Evolutionary conservation across 2,888 invertebrate genomes (phyloP).

Genomic region (Aphidoletes aphidimyza): DNA sequence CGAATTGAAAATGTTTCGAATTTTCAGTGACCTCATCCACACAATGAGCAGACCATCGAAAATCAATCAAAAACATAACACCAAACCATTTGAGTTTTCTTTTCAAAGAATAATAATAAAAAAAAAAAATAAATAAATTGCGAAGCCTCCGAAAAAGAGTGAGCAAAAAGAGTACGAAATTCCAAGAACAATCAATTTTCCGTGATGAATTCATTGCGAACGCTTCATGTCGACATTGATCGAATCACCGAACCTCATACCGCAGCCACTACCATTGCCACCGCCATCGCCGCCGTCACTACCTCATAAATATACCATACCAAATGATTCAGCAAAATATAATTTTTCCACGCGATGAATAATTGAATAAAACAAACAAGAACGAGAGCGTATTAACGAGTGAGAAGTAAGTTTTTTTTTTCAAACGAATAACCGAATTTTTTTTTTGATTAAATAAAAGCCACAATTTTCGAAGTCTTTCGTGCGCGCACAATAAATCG

Average conservation of each 20-base stretch:
- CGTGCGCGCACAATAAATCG: not conserved
- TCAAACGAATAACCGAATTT: not conserved
- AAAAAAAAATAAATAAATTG: not conserved
- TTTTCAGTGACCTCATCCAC: not conserved
- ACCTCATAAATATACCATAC: not conserved
- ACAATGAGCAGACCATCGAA: not conserved
- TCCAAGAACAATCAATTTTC: conserved; percentile 23
- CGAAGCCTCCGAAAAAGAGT: not conserved
- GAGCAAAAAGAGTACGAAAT: not conserved
- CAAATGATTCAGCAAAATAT: conserved; percentile 52
- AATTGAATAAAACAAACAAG: conserved; percentile 40
- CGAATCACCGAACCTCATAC: not conserved
- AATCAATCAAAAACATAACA: conserved; percentile 12
- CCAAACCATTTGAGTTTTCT: not conserved
- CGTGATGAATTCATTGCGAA: conserved; percentile 22
- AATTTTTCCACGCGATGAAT: conserved; percentile 54
- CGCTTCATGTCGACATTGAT: conserved; percentile 1
- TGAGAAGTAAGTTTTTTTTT: too few species aligned
- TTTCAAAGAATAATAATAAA: not conserved
- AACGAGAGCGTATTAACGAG: not conserved
- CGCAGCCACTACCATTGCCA: too few species aligned
- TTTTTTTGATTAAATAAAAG: not conserved
- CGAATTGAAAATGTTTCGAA: not conserved
- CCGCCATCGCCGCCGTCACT: too few species aligned
- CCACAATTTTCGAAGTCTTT: conserved; percentile 8